Evolutionary conservation across 2,113 vertebrate species (phyloP), one percentile per base, ranked within the genome.

Genomic region (Natator depressus): DNA sequence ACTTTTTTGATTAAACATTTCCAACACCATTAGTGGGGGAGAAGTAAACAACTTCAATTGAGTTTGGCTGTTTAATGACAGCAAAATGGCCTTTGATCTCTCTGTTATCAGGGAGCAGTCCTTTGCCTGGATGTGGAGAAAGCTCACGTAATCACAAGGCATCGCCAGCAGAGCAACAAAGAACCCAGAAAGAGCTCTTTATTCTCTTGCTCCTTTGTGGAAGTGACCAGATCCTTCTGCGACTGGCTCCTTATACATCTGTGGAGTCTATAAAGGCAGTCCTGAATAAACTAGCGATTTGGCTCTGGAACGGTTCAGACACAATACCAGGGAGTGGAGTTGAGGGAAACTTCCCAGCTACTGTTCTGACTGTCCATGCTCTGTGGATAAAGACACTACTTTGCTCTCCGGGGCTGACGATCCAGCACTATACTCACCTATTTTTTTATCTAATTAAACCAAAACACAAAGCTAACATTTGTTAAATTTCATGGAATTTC

Each of bases 1-100:
- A 90, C 95, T 96, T 94, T 69, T 97, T 97, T 95, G 81, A 97
- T 97, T 97, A 95, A 97, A 97, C 93, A 93, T 95, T 95, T 95
- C 97, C 97, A 96, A 86, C 89, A 75, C 95, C 87, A 91, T 97
- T 96, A 95, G 87, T 92, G 94, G 27, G 82, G 97, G 38, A 55
- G 80, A 35, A 89, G 92, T 93, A 95, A 96, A 96, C 97, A 95
- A 22, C 72, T 38, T 88, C 85, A 72, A 38, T 93, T 93, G 96
- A 84, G 83, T 96, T 92, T 90, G 88, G 13, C 85, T 82, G 76
- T 38, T 84, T 95, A 91, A 95, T 90, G 88, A 75, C 93, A 82
- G 62, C 93, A 54, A 59, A 4, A 14, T 81, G 90, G 80, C 78
- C 89, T 97, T 97, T 97, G 97, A 97, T 96, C 91, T 93, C 51